phyloP scores from a whole-genome alignment of 2,797 vertebrate genomes.

The Cichlasoma orientale region DNA sequence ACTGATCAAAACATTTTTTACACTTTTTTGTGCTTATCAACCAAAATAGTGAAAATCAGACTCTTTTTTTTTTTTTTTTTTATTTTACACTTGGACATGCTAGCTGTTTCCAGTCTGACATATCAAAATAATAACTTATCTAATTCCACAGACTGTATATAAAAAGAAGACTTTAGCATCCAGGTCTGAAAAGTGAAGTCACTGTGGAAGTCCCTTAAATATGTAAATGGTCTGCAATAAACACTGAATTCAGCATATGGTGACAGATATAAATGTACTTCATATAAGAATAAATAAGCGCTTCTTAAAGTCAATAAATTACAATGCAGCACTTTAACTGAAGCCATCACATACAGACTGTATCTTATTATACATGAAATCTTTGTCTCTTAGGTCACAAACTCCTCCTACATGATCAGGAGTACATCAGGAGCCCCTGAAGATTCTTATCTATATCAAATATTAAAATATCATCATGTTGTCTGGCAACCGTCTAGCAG shows the following conservation, averaged over 20 bases:
- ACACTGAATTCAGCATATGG: not conserved
- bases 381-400: not conserved
- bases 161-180: not conserved
- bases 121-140: not conserved
- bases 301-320: no score
- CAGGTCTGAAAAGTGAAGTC: not conserved
- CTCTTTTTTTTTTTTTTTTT: not conserved
- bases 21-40: not conserved
- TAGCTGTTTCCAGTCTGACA: accelerated
- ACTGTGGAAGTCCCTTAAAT: not conserved
- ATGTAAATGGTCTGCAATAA: not conserved
- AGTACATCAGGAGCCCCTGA: not conserved
- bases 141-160: not conserved
- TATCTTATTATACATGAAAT: no score
- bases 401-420: not conserved
- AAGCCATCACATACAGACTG: no score
- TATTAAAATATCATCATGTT: not conserved
- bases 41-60: not conserved
- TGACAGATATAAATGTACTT: not conserved
- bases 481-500: not conserved
- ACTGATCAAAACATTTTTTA: not conserved
- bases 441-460: not conserved
- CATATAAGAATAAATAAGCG: not conserved
- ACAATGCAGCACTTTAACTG: no score
- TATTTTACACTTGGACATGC: accelerated